Base-by-base conservation (phyloP, 2,797 vertebrate species). In the Atherinosoma microstoma region DNA sequence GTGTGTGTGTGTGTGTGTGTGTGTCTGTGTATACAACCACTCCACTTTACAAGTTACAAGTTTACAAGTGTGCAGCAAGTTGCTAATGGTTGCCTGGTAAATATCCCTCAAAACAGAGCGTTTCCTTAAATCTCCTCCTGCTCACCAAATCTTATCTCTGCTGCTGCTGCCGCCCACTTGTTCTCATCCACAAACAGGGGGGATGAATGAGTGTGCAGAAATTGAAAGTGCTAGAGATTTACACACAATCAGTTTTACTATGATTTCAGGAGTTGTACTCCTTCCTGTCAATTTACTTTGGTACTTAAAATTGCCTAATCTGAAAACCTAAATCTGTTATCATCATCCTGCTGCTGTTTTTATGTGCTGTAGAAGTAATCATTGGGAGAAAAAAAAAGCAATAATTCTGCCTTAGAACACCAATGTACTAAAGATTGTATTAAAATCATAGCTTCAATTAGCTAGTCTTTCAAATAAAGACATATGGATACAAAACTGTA, bases 51-150 rank as follows among this genome's bases (percentile, higher is more conserved):
- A 60, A 72, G 67, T 66, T 60, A 62, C 75, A 47, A 87, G 82
- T 88, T 90, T 85, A 87, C 67, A 74, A 82, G 75, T 83, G 61
- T 45, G 59, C 65, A 82, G 76, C 67, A 66, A 73, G 80, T 74
- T 78, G 83, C 83, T 84, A 79, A 88, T 83, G 86, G 83, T 82
- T 92, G 76, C 74, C 73, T 82, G 90, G 92, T 86, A 89, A 89
- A 20, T 91, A 90, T 93, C 88, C 89, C 85, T 54, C 60, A 63
- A 73, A 87, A 64, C 65, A 79, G 59, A 54, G 65, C 9, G 7
- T 57, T 66, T 74, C 56, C 58, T 53, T 58, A 24, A 27, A 16
- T 60, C 75, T 77, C 68, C 64, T 75, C 54, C 34, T 73, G 63
- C 81, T 84, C 42, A 61, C 16, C 22, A 63, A 62, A 70, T 38